These are phyloP conservation scores for Aspidapion aeneum DNA, from an alignment of 2,888 invertebrate species.

Conservation along the genomic window DNA sequence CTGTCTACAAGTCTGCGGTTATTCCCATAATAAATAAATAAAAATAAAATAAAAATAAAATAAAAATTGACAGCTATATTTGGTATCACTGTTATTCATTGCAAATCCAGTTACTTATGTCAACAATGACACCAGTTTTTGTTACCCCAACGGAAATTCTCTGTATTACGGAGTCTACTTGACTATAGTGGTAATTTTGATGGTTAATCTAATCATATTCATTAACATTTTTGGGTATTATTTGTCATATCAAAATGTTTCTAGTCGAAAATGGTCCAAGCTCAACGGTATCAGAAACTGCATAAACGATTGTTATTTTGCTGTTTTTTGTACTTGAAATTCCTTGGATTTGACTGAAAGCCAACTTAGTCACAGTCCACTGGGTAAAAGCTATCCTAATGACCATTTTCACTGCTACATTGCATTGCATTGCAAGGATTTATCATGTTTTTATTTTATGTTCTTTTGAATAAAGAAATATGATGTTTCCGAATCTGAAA, in stretches of 20 bases:
- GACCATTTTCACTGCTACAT: conserved; percentile 56
- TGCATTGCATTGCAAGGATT: conserved; percentile 58
- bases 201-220: conserved; percentile 57
- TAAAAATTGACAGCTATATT: no score
- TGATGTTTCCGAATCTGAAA: conserved; percentile 5
- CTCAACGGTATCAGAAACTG: conserved; percentile 36
- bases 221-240: conserved; percentile 48
- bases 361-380: conserved; percentile 40
- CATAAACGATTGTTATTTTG: conserved; percentile 56
- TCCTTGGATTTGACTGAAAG: conserved; percentile 57
- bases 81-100: no score
- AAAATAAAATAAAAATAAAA: no score
- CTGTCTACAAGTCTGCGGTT: conserved; percentile 52
- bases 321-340: conserved; percentile 59
- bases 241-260: neutral
- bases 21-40: no score
- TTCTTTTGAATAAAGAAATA: conserved; percentile 54
- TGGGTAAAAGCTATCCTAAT: conserved; percentile 35
- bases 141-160: conserved; percentile 55
- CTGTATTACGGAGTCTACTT: conserved; percentile 55
- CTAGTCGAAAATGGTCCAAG: conserved; percentile 29
- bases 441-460: conserved; percentile 59
- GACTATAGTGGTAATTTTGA: conserved; percentile 53
- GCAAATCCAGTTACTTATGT: conserved; percentile 50
- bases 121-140: conserved; percentile 49